Percentiles rank a stretch among this genome's conserved stretches.
Conservation (phyloP, 2,113 vertebrate species). For the Brachypteracias leptosomus region DNA sequence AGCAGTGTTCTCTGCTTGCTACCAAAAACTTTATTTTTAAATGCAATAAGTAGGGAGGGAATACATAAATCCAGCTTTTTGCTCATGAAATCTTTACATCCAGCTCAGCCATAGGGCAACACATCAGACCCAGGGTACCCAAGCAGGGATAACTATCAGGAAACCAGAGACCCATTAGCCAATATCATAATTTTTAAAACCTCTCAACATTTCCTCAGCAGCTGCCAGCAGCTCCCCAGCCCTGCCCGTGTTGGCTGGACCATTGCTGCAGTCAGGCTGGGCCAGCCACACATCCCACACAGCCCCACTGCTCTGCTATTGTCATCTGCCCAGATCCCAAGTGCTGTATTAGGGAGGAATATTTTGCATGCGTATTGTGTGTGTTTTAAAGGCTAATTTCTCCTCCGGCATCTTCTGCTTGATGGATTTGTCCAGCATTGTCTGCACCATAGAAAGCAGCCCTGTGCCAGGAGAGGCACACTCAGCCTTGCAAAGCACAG, state of each 20-base stretch:
- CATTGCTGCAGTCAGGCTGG: neutral
- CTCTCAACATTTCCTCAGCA: neutral
- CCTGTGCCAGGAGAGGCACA: neutral
- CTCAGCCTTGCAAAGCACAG: neutral
- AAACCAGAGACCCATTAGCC: neutral
- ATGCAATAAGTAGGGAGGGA: fast-evolving
- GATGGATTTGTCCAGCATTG: neutral
- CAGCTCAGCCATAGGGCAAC: neutral
- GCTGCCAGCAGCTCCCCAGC: neutral
- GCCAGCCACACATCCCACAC: neutral
- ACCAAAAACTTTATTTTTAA: neutral
- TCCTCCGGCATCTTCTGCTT: slow-evolving; percentile 21
- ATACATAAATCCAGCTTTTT: neutral
- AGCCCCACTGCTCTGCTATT: neutral
- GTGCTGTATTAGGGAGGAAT: neutral
- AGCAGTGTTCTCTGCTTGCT: neutral
- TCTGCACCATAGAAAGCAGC: neutral
- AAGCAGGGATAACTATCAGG: neutral
- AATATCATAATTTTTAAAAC: neutral
- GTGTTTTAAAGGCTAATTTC: slow-evolving; percentile 24
- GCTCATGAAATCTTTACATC: neutral
- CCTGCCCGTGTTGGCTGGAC: neutral
- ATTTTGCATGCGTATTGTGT: fast-evolving
- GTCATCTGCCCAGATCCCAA: slow-evolving; percentile 4
- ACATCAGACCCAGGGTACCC: neutral